Percentiles rank a stretch among this genome's conserved stretches.
Conservation (phyloP, 2,797 vertebrate species). For the Enteromius radiatus region DNA sequence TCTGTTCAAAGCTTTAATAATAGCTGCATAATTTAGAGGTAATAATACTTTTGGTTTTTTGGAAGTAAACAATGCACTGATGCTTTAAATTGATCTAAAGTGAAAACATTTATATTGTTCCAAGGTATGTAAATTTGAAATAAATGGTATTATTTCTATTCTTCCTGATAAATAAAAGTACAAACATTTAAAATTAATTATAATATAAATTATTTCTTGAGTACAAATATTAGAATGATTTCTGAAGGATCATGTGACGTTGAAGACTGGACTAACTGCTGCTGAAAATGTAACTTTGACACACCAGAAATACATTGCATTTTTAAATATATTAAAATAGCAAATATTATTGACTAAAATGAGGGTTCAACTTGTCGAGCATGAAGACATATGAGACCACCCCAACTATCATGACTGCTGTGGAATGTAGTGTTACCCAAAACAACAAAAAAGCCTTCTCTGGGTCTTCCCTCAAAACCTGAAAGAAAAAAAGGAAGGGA, state of each 20-base stretch:
- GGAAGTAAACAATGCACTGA: too few relatives aligned
- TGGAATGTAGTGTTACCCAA: conserved; percentile 57
- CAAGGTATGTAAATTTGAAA: not conserved
- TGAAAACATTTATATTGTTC: not conserved
- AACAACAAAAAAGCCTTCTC: conserved; percentile 10
- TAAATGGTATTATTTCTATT: not conserved
- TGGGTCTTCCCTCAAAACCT: conserved; percentile 50
- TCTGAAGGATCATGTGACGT: not conserved
- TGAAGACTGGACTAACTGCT: not conserved
- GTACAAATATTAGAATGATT: not conserved
- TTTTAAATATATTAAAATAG: not conserved
- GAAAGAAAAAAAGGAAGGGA: conserved; percentile 47
- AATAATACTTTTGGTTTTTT: not conserved
- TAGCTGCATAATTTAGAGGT: not conserved
- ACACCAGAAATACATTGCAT: not conserved
- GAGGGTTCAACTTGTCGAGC: not conserved
- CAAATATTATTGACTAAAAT: not conserved
- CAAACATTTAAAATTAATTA: not conserved
- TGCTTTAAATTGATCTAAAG: not conserved
- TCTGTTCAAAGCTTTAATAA: not conserved
- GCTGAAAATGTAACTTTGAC: not conserved
- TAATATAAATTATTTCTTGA: not conserved
- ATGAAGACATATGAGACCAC: conserved; percentile 50
- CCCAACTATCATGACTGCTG: conserved; percentile 47
- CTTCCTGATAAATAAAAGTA: not conserved